A percentile compares a stretch with the other conserved stretches of the same genome.
These are phyloP conservation scores for Xiphophorus maculatus DNA, from an alignment of 2,113 vertebrate species.

Conservation along the genomic window DNA sequence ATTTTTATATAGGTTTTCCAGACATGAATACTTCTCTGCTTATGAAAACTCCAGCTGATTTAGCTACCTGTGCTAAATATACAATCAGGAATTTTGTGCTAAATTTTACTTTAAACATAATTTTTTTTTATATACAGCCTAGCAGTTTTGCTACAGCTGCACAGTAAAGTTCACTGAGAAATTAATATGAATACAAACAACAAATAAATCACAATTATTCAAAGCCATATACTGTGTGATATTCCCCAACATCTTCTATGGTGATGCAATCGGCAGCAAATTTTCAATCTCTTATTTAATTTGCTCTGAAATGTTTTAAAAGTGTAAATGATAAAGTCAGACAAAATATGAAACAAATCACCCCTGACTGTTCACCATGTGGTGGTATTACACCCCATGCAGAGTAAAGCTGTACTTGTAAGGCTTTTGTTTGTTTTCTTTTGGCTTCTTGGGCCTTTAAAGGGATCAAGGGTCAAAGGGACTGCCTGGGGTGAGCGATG, in stretches of 20 bases:
- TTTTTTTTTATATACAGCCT: not conserved
- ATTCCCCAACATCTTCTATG: not conserved
- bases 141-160: not conserved
- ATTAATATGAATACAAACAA: not conserved
- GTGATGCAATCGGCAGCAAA: not conserved
- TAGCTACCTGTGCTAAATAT: no score
- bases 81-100: no score
- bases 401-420: constrained; percentile 33
- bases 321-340: constrained; percentile 1
- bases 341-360: constrained; percentile 10
- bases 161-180: not conserved
- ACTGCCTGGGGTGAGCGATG: constrained; percentile 37
- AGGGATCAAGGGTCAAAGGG: constrained; percentile 62
- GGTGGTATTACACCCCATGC: not conserved
- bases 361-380: not conserved
- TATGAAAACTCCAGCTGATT: no score
- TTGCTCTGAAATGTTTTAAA: no score
- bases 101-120: not conserved
- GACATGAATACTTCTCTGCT: no score
- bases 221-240: not conserved
- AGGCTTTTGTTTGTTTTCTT: constrained; percentile 61
- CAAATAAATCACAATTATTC: not conserved
- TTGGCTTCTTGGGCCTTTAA: constrained; percentile 60
- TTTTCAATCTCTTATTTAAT: not conserved
- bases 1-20: no score